These are phyloP conservation scores for Holacanthus passer DNA, from an alignment of 2,113 vertebrate species.

Conservation along the genomic window DNA sequence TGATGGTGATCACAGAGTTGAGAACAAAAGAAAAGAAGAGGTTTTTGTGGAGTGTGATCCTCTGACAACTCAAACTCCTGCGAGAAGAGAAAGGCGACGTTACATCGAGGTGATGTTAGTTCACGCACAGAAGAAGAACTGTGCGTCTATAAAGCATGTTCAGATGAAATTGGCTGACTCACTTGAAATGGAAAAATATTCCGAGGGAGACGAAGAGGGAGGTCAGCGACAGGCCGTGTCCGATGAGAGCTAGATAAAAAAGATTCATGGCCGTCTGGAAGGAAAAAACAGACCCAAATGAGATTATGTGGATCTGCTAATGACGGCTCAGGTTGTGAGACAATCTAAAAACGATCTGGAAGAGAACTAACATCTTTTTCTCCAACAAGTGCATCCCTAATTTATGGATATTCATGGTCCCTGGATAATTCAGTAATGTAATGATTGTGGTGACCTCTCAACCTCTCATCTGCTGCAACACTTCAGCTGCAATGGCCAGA, in stretches of 20 bases:
- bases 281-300: constrained; percentile 42
- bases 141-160: too few relatives aligned
- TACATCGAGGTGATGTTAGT: neutral
- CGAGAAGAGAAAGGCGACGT: constrained; percentile 27
- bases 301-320: constrained; percentile 24
- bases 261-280: constrained; percentile 95
- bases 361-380: neutral
- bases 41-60: constrained; percentile 99
- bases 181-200: constrained; percentile 99
- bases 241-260: constrained; percentile 96
- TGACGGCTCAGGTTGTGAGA: neutral
- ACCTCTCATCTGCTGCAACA: too few relatives aligned
- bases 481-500: neutral
- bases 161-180: constrained; percentile 74
- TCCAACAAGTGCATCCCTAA: neutral
- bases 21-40: constrained; percentile 97
- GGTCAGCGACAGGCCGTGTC: constrained; percentile 93
- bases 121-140: neutral
- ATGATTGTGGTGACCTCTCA: neutral
- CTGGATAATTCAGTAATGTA: neutral
- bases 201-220: constrained; percentile 94
- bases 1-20: constrained; percentile 95
- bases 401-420: neutral
- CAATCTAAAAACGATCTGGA: neutral
- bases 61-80: constrained; percentile 98